phyloP scores from a whole-genome alignment of 30 jellyfish, hydroid and myxozoan genomes.

The Morbakka virulenta region DNA sequence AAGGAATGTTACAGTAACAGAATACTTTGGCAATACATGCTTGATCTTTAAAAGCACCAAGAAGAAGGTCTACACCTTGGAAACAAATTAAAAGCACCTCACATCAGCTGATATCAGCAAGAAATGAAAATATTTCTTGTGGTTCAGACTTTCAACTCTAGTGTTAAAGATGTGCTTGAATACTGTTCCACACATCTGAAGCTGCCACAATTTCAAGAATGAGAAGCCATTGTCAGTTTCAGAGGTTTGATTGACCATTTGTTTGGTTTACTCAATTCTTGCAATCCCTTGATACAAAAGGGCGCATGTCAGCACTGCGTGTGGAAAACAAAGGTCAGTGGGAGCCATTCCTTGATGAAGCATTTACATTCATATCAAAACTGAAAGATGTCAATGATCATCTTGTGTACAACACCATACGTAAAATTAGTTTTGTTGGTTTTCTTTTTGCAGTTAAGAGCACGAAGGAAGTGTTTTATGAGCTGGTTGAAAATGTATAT shows the following conservation, averaged over 20 bases:
- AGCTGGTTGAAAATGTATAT: constrained; percentile 29
- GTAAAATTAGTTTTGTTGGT: constrained; percentile 77
- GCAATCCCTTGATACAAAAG: constrained; percentile 77
- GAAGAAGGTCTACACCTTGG: constrained; percentile 67
- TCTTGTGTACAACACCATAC: constrained; percentile 13
- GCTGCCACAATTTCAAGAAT: constrained; percentile 56
- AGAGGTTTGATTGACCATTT: constrained; percentile 51
- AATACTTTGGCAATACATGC: constrained; percentile 29
- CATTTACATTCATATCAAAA: constrained; percentile 13
- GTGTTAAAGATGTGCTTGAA: too few relatives aligned
- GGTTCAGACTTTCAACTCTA: too few relatives aligned
- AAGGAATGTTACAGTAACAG: constrained; percentile 37
- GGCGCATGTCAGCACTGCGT: constrained; percentile 57
- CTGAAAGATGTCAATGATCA: constrained; percentile 41
- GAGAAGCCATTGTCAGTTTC: constrained; percentile 57
- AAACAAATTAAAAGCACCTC: constrained; percentile 44
- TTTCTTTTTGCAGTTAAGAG: constrained; percentile 57
- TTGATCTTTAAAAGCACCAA: constrained; percentile 42
- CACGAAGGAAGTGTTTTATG: constrained; percentile 38
- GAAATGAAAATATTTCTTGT: too few relatives aligned
- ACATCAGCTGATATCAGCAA: constrained; percentile 38
- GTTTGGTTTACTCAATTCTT: constrained; percentile 61
- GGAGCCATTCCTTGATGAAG: constrained; percentile 43
- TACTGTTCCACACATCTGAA: too few relatives aligned
- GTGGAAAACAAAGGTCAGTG: constrained; percentile 28